Percentiles rank a stretch among this genome's conserved stretches.
Evolutionary conservation across 2,888 invertebrate genomes (phyloP).

Genomic region (Xiphydria camelus): DNA sequence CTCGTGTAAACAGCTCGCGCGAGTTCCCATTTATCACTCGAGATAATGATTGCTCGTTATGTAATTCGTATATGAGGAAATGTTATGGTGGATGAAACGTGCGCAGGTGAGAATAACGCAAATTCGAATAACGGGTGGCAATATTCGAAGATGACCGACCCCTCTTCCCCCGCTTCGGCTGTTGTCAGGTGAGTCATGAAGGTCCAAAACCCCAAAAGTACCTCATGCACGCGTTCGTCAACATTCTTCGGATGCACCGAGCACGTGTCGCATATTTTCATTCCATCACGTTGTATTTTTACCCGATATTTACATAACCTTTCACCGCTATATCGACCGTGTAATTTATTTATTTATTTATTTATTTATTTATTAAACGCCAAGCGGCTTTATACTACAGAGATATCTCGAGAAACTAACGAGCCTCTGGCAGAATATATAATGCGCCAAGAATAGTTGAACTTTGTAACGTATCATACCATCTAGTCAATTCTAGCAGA

Average conservation of each 20-base stretch:
- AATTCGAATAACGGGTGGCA: constrained; percentile 42
- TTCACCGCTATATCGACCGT: neutral
- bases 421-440: too few relatives aligned
- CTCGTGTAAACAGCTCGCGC: constrained; percentile 26
- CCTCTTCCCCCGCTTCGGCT: constrained; percentile 42
- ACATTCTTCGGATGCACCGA: too few relatives aligned
- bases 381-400: too few relatives aligned
- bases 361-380: too few relatives aligned
- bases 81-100: constrained; percentile 47
- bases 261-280: too few relatives aligned
- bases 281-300: constrained; percentile 9
- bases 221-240: too few relatives aligned
- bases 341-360: neutral
- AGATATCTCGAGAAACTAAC: too few relatives aligned
- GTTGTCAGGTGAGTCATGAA: constrained; percentile 45
- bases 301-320: neutral
- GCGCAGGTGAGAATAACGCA: constrained; percentile 37
- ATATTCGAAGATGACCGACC: constrained; percentile 51
- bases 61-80: constrained; percentile 40
- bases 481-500: too few relatives aligned
- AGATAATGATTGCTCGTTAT: constrained; percentile 38
- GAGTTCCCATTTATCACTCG: constrained; percentile 19
- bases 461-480: too few relatives aligned
- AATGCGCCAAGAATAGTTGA: too few relatives aligned
- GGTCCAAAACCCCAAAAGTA: too few relatives aligned